Evolutionary conservation across 2,888 invertebrate species (phyloP).

Genomic region (Stenodema calcarata): DNA sequence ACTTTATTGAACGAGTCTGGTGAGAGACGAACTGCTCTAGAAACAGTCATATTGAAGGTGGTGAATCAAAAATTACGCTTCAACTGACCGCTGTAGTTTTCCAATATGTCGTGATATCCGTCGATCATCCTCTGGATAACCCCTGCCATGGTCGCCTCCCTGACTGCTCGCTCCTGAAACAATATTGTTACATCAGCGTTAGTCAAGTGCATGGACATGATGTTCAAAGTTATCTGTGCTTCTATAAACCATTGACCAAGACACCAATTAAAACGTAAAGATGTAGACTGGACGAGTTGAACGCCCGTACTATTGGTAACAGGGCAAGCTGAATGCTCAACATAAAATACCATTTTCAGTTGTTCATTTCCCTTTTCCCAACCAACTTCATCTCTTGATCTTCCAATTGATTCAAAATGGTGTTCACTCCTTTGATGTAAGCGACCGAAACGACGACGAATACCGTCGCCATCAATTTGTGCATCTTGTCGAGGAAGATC

Average conservation of each 20-base stretch:
- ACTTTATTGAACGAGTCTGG: too few species aligned
- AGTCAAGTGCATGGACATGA: too few species aligned
- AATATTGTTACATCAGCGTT: too few species aligned
- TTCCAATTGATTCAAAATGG: conserved; percentile 14
- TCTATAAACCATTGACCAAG: too few species aligned
- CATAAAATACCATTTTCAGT: background rate
- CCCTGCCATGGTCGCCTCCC: conserved; percentile 43
- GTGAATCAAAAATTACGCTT: background rate
- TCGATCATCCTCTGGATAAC: conserved; percentile 57
- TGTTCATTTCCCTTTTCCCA: background rate
- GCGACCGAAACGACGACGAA: conserved; percentile 13
- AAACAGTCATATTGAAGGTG: background rate
- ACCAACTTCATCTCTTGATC: conserved; percentile 3
- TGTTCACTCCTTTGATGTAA: conserved; percentile 19
- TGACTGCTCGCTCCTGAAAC: conserved; percentile 15
- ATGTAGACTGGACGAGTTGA: too few species aligned
- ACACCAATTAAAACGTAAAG: too few species aligned
- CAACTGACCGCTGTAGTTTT: conserved; percentile 61
- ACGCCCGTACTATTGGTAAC: too few species aligned
- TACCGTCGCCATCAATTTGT: background rate
- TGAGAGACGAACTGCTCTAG: too few species aligned
- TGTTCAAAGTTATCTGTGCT: too few species aligned
- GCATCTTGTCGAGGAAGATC: background rate
- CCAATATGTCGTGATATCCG: conserved; percentile 61
- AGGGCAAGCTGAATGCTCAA: too few species aligned